Conservation (phyloP, 2,113 vertebrate species). For the Zootoca vivipara region DNA sequence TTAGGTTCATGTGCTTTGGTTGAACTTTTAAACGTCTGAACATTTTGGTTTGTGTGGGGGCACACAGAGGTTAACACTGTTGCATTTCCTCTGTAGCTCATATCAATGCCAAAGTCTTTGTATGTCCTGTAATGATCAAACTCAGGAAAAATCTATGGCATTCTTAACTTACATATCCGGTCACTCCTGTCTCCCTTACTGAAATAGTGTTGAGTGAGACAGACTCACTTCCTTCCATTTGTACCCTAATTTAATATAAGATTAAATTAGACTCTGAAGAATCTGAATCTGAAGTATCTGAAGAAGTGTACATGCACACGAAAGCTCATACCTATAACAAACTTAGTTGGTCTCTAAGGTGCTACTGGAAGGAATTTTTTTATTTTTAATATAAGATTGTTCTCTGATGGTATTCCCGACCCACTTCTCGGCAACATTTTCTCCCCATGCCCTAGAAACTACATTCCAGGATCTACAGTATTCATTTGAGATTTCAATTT, state of each 20-base stretch:
- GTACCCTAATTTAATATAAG: not conserved
- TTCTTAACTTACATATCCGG: rapidly evolving
- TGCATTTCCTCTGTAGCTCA: slow-evolving; percentile 13
- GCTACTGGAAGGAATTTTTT: too few relatives aligned
- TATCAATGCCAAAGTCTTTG: slow-evolving; percentile 18
- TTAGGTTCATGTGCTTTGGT: slow-evolving; percentile 19
- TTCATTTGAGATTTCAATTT: slow-evolving; percentile 25
- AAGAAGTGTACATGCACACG: too few relatives aligned
- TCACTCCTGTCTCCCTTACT: not conserved
- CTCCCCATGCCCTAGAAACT: not conserved
- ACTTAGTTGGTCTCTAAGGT: too few relatives aligned
- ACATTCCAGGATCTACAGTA: not conserved
- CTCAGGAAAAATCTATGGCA: not conserved
- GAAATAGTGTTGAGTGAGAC: not conserved
- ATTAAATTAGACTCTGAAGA: too few relatives aligned
- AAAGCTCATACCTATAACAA: too few relatives aligned
- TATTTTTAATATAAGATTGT: not conserved
- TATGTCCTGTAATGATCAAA: not conserved
- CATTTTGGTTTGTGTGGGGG: not conserved
- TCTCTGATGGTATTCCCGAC: not conserved
- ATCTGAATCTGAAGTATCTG: too few relatives aligned
- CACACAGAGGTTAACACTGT: not conserved
- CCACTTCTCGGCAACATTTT: not conserved
- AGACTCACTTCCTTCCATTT: not conserved
- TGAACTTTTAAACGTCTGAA: not conserved